phyloP scores from a whole-genome alignment of 37 sponge, comb jelly and placozoan genomes.

The Aplysina aerophoba region DNA sequence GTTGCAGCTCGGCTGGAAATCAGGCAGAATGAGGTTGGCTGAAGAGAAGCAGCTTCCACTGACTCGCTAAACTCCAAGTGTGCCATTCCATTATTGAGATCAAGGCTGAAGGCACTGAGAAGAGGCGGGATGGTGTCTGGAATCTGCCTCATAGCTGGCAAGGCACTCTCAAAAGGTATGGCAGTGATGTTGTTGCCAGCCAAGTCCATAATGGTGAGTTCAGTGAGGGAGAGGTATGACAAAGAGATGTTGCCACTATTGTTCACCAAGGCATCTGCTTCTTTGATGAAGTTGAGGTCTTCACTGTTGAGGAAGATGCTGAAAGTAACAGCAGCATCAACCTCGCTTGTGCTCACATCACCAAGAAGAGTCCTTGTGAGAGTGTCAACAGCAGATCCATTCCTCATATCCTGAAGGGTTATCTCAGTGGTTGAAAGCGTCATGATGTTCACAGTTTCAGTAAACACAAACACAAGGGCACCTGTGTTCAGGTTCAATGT shows the following conservation, averaged over 20 bases:
- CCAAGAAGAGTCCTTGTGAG: slow-evolving; percentile 26
- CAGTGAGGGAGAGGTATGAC: slow-evolving; percentile 56
- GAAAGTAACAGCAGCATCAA: slow-evolving; percentile 42
- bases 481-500: slow-evolving; percentile 73
- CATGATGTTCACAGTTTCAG: slow-evolving; percentile 75
- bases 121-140: slow-evolving; percentile 71
- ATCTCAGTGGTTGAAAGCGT: slow-evolving; percentile 46
- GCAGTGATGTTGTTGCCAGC: slow-evolving; percentile 65
- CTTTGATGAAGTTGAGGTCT: slow-evolving; percentile 86
- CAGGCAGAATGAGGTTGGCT: slow-evolving; percentile 43
- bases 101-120: slow-evolving; percentile 57
- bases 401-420: slow-evolving; percentile 56
- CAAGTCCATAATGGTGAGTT: slow-evolving; percentile 67
- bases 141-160: slow-evolving; percentile 32
- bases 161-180: slow-evolving; percentile 46
- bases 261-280: slow-evolving; percentile 49
- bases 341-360: slow-evolving; percentile 26
- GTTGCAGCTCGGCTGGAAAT: slow-evolving; percentile 29
- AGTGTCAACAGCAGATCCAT: slow-evolving; percentile 26
- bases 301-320: slow-evolving; percentile 58
- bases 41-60: slow-evolving; percentile 46
- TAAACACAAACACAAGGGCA: slow-evolving; percentile 63
- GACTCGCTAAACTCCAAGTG: slow-evolving; percentile 73
- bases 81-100: slow-evolving; percentile 74
- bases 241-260: slow-evolving; percentile 29